A percentile compares a stretch with the other conserved stretches of the same genome.
These are phyloP conservation scores for Drosophila heteroneura DNA, from an alignment of 2,888 invertebrate genomes.

Conservation along the genomic window DNA sequence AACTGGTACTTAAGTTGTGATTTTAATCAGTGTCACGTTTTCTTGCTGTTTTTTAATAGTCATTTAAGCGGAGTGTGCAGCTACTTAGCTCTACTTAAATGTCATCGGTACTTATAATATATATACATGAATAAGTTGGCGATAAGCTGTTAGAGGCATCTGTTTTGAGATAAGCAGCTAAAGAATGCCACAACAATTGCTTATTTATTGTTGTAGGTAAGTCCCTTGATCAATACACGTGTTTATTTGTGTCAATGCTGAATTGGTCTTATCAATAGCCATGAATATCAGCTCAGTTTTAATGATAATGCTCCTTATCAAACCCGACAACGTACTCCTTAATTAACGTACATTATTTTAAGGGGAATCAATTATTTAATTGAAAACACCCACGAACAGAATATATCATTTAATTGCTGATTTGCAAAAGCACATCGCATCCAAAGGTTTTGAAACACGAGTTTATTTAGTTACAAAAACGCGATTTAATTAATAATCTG, in stretches of 20 bases:
- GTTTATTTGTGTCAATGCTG: slow-evolving; percentile 22
- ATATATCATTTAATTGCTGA: background rate
- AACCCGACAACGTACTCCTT: background rate
- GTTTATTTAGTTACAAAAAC: background rate
- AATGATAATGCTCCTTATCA: slow-evolving; percentile 1
- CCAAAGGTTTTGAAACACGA: background rate
- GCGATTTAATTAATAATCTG: background rate
- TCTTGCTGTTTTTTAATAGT: background rate
- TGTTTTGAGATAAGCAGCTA: background rate
- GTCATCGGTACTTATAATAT: background rate
- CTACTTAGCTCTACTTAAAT: slow-evolving; percentile 19
- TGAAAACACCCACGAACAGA: background rate
- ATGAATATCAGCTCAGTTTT: background rate
- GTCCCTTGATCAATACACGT: background rate
- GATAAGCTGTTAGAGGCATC: background rate
- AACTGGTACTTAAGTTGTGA: background rate
- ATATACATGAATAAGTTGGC: background rate
- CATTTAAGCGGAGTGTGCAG: background rate
- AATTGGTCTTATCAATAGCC: slow-evolving; percentile 40
- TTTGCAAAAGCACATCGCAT: background rate
- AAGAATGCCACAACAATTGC: background rate
- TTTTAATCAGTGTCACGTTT: slow-evolving; percentile 10
- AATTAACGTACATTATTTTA: background rate
- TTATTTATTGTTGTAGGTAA: background rate
- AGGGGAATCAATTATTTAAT: background rate